Conservation (phyloP, 2,113 vertebrate species). For the Limnothrissa miodon region DNA sequence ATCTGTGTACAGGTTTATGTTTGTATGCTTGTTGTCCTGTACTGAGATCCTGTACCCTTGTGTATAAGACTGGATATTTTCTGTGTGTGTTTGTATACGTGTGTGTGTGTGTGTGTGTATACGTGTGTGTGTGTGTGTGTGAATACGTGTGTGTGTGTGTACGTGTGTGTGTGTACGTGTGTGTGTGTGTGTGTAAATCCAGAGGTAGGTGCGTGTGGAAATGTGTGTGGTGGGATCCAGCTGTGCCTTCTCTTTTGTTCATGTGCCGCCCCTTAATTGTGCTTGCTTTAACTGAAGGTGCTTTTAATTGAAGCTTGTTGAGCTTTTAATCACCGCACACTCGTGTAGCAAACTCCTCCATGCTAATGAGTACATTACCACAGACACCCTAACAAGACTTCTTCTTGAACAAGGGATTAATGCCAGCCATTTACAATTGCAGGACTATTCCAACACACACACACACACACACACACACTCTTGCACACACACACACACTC, state of each 20-base stretch:
- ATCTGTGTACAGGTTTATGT: not conserved
- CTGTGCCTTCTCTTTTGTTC: constrained; percentile 26
- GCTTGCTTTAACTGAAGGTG: constrained; percentile 53
- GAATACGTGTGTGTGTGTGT: not conserved
- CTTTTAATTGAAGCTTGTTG: constrained; percentile 61
- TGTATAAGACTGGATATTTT: too few relatives aligned
- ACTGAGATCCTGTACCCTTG: too few relatives aligned
- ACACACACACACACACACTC: not conserved
- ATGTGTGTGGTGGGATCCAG: constrained; percentile 20
- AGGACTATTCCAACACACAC: not conserved
- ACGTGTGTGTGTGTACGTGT: not conserved
- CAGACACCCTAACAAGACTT: constrained; percentile 55
- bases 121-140: not conserved
- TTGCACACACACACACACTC: not conserved
- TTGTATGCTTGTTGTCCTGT: too few relatives aligned
- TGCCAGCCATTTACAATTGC: not conserved
- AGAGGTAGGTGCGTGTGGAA: constrained; percentile 23
- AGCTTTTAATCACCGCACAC: constrained; percentile 63
- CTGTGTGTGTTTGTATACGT: too few relatives aligned
- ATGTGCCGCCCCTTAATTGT: constrained; percentile 37
- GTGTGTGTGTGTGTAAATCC: not conserved
- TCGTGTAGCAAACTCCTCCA: constrained; percentile 58
- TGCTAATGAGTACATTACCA: constrained; percentile 64
- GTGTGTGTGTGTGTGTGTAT: too few relatives aligned
- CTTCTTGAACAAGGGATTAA: constrained; percentile 28